Evolutionary conservation across 2,113 vertebrate species (phyloP).

Genomic region (Corythaeola cristata): DNA sequence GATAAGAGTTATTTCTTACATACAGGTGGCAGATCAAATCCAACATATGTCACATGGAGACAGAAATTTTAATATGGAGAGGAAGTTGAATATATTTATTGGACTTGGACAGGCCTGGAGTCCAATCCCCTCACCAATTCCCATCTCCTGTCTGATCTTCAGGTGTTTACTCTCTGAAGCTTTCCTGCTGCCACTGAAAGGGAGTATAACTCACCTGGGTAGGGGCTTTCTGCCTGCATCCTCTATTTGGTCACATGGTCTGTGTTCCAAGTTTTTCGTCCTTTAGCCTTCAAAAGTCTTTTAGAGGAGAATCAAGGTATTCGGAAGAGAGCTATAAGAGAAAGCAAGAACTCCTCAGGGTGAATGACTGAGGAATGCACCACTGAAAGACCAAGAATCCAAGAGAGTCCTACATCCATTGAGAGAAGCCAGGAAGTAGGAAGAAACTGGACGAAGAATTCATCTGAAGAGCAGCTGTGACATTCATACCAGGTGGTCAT

Average conservation of each 20-base stretch:
- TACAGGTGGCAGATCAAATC: background rate
- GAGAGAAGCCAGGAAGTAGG: background rate
- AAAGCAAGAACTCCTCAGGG: background rate
- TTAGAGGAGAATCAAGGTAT: background rate
- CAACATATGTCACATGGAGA: background rate
- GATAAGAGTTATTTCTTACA: background rate
- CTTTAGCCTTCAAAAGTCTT: background rate
- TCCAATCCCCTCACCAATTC: background rate
- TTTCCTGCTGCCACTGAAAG: background rate
- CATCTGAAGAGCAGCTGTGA: background rate
- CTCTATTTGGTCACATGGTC: accelerated
- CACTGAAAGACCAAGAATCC: background rate
- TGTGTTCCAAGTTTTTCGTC: background rate
- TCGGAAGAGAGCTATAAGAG: background rate
- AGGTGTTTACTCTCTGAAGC: background rate
- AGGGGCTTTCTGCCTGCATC: background rate
- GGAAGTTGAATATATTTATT: background rate
- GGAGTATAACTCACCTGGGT: background rate
- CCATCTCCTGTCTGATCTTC: background rate
- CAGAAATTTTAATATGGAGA: background rate
- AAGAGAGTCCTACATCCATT: background rate
- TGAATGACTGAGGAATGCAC: background rate
- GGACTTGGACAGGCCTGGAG: background rate
- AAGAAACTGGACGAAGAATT: background rate
- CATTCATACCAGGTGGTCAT: background rate